phyloP scores from a whole-genome alignment of 2,113 vertebrate genomes.

The Tilapia sparmanii region DNA sequence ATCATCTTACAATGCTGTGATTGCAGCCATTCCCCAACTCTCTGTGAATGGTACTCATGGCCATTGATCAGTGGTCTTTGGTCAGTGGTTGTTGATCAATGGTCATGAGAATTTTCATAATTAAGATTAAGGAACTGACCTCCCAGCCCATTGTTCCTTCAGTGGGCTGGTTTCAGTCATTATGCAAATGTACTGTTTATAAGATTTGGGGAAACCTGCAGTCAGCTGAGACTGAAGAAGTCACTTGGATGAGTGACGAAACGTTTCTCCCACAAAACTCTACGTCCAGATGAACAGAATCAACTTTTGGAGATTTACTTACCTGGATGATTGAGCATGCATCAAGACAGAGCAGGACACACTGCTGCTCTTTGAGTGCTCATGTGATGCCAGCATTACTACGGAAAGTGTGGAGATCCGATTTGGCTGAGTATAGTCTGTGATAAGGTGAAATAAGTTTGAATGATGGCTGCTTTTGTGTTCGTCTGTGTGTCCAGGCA shows the following conservation, averaged over 20 bases:
- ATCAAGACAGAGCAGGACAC: not conserved
- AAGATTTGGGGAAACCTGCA: too few relatives aligned
- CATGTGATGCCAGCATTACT: not conserved
- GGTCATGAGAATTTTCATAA: too few relatives aligned
- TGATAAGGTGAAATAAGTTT: not conserved
- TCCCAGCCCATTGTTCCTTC: too few relatives aligned
- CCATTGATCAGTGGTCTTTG: too few relatives aligned
- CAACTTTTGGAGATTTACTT: not conserved
- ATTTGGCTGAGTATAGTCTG: not conserved
- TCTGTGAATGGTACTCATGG: too few relatives aligned
- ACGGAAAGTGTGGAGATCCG: not conserved
- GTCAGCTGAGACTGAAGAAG: not conserved
- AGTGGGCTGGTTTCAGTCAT: too few relatives aligned
- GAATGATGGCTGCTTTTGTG: not conserved
- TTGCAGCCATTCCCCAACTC: too few relatives aligned
- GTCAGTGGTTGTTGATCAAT: too few relatives aligned
- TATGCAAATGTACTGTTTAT: too few relatives aligned
- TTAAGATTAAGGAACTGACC: too few relatives aligned
- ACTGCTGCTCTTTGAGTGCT: not conserved
- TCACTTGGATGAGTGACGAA: not conserved
- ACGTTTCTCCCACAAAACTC: not conserved
- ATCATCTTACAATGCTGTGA: too few relatives aligned
- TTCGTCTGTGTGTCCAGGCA: conserved; percentile 64
- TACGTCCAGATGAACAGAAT: not conserved
- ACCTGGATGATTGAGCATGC: not conserved